Conservation (phyloP, 1,140 invertebrate species). For the Apis florea region DNA sequence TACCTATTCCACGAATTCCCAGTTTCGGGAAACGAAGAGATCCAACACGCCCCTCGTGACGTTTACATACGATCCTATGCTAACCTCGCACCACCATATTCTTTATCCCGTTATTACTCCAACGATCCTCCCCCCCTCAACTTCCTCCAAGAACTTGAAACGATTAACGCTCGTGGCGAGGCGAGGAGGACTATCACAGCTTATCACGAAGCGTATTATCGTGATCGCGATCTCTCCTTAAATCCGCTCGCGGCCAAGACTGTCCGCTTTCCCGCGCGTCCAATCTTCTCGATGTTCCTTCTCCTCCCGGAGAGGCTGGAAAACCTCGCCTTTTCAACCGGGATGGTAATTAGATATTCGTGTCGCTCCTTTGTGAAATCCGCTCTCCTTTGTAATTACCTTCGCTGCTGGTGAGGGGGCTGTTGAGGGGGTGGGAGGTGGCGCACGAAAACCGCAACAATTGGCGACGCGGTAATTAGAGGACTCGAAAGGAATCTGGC, state of each 20-base stretch:
- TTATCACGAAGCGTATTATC: slow-evolving; percentile 56
- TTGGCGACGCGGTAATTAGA: slow-evolving; percentile 5
- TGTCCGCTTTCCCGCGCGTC: slow-evolving; percentile 8
- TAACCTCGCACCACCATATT: slow-evolving; percentile 60
- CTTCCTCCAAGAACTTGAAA: too few species aligned
- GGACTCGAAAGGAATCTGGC: background rate
- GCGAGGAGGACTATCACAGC: slow-evolving; percentile 40
- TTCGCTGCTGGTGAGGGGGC: background rate
- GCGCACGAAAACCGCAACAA: slow-evolving; percentile 12
- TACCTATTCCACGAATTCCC: too few species aligned
- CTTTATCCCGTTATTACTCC: slow-evolving; percentile 73
- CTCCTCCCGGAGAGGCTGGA: background rate
- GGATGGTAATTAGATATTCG: slow-evolving; percentile 37
- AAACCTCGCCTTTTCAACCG: slow-evolving; percentile 13
- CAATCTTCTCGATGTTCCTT: background rate
- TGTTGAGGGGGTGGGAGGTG: background rate
- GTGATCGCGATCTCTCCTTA: slow-evolving; percentile 14
- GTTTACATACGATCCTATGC: slow-evolving; percentile 50
- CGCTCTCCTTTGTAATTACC: slow-evolving; percentile 32
- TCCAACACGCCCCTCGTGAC: slow-evolving; percentile 40
- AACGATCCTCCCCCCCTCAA: slow-evolving; percentile 54
- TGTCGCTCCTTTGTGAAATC: slow-evolving; percentile 22
- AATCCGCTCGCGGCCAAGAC: background rate
- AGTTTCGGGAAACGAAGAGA: slow-evolving; percentile 56
- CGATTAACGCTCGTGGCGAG: slow-evolving; percentile 26